A percentile compares a stretch with the other conserved stretches of the same genome.
phyloP scores from a whole-genome alignment of 1,140 invertebrate species.

The Zaprionus vittiger region DNA sequence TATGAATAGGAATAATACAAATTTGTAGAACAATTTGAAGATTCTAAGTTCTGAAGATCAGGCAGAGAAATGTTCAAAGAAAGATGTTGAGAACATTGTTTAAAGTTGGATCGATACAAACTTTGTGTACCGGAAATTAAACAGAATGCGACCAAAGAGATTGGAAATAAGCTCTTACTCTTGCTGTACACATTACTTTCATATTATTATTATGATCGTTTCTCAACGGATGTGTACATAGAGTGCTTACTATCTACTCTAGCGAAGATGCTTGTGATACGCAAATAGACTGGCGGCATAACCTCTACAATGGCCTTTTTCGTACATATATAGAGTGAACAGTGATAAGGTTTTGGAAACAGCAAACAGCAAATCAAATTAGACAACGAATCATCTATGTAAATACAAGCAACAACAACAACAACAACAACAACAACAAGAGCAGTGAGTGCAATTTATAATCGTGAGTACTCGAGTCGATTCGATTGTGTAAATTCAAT shows the following conservation, averaged over 20 bases:
- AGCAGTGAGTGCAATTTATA: constrained; percentile 61
- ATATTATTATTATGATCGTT: neutral
- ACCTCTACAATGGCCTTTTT: constrained; percentile 71
- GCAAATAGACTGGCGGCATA: constrained; percentile 42
- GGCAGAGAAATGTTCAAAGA: too few relatives aligned
- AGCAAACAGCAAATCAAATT: constrained; percentile 23
- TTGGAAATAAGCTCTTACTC: too few relatives aligned
- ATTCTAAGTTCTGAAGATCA: too few relatives aligned
- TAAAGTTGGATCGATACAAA: too few relatives aligned
- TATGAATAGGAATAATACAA: too few relatives aligned
- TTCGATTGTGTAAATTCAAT: constrained; percentile 20
- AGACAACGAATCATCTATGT: constrained; percentile 11
- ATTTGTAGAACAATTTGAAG: too few relatives aligned
- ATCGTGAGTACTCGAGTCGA: constrained; percentile 25
- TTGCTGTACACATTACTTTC: neutral
- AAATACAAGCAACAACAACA: constrained; percentile 2
- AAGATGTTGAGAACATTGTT: too few relatives aligned
- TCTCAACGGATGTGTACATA: constrained; percentile 35
- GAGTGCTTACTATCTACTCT: neutral
- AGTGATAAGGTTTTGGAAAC: constrained; percentile 58
- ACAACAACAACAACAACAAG: constrained; percentile 8
- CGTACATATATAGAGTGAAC: constrained; percentile 23
- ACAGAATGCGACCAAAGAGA: too few relatives aligned
- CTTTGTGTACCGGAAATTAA: too few relatives aligned
- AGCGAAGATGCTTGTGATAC: constrained; percentile 22